phyloP scores from a whole-genome alignment of 2,888 invertebrate species.

The Phaedon cochleariae region DNA sequence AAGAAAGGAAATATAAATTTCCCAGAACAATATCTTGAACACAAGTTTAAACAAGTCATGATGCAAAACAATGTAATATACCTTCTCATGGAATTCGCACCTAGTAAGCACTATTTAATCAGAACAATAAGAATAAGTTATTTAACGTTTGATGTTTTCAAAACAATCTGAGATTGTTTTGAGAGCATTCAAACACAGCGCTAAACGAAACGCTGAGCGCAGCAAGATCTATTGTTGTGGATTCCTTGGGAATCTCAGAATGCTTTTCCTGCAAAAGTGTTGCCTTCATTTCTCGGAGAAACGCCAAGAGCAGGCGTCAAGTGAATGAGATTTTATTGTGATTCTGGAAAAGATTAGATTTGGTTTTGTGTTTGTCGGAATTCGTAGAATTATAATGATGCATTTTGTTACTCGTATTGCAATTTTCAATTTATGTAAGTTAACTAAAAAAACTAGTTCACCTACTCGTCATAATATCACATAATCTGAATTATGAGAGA shows the following conservation, averaged over 20 bases:
- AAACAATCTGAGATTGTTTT: conserved; percentile 17
- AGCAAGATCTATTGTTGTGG: conserved; percentile 12
- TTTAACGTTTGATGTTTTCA: conserved; percentile 10
- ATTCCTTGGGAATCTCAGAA: conserved; percentile 2
- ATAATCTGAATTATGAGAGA: no score
- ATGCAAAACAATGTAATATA: not conserved
- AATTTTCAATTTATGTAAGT: not conserved
- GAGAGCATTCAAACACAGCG: conserved; percentile 15
- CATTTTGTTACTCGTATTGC: not conserved
- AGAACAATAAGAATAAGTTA: conserved; percentile 9
- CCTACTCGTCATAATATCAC: no score
- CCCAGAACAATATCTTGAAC: not conserved
- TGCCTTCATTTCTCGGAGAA: not conserved
- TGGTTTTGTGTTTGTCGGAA: not conserved
- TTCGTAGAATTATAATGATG: not conserved
- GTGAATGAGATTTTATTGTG: not conserved
- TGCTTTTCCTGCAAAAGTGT: not conserved
- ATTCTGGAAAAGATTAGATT: not conserved
- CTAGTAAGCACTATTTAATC: conserved; percentile 16
- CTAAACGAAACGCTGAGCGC: conserved; percentile 12
- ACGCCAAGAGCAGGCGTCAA: not conserved
- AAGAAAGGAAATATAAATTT: no score
- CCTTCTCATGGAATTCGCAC: conserved; percentile 4
- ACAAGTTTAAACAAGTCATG: conserved; percentile 5
- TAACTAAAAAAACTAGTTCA: no score